Evolutionary conservation across 2,888 invertebrate genomes (phyloP).

Genomic region (Epirrhoe tristata): DNA sequence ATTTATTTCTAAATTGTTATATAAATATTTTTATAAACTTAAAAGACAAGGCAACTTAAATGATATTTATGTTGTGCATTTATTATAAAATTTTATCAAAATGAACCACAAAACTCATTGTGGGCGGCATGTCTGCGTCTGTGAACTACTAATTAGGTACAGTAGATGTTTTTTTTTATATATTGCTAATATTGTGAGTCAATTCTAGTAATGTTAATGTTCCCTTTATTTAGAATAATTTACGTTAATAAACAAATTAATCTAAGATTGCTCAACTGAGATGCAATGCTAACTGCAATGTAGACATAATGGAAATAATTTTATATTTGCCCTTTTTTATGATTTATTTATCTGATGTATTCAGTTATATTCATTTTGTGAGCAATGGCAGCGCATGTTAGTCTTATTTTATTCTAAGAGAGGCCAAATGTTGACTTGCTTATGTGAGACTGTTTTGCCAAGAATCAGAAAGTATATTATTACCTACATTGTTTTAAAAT

Average conservation of each 20-base stretch:
- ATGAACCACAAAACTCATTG: slow-evolving; percentile 76
- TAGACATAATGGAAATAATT: slow-evolving; percentile 72
- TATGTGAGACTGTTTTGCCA: slow-evolving; percentile 86
- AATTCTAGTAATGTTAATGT: slow-evolving; percentile 82
- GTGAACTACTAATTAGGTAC: slow-evolving; percentile 69
- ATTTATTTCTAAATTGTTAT: slow-evolving; percentile 84
- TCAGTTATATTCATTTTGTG: slow-evolving; percentile 79
- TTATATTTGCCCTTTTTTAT: slow-evolving; percentile 79
- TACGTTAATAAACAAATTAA: slow-evolving; percentile 78
- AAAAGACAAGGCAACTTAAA: slow-evolving; percentile 84
- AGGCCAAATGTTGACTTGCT: slow-evolving; percentile 86
- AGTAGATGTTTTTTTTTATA: slow-evolving; percentile 68
- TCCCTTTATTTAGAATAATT: slow-evolving; percentile 82
- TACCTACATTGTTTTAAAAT: slow-evolving; percentile 86
- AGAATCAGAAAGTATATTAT: slow-evolving; percentile 85
- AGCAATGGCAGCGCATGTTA: slow-evolving; percentile 85
- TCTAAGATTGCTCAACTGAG: slow-evolving; percentile 83
- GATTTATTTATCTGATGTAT: slow-evolving; percentile 78
- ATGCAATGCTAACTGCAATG: slow-evolving; percentile 83
- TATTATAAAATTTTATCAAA: slow-evolving; percentile 80
- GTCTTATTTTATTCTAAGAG: slow-evolving; percentile 83
- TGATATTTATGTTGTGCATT: slow-evolving; percentile 85
- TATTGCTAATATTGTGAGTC: slow-evolving; percentile 83
- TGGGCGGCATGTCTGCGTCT: slow-evolving; percentile 78
- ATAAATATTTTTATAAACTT: slow-evolving; percentile 80